Conservation (phyloP, 2,888 invertebrate species). For the Steinernema carpocapsae region DNA sequence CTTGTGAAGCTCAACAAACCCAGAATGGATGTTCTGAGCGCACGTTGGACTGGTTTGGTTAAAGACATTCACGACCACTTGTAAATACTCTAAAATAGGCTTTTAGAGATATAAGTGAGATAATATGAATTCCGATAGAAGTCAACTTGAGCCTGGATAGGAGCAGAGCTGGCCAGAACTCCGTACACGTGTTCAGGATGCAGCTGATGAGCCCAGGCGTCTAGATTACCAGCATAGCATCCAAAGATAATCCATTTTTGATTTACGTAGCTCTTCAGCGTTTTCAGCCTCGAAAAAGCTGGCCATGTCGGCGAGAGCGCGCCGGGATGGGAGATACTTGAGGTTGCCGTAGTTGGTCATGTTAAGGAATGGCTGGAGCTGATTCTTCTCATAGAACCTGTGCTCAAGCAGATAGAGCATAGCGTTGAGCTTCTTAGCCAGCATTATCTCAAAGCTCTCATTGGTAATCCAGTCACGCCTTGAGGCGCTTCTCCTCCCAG, state of each 20-base stretch:
- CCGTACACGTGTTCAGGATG: slow-evolving; percentile 84
- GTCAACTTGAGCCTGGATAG: slow-evolving; percentile 82
- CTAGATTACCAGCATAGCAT: slow-evolving; percentile 82
- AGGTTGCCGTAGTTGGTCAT: slow-evolving; percentile 70
- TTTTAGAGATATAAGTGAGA: neutral
- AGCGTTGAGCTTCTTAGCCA: slow-evolving; percentile 80
- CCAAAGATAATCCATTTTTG: slow-evolving; percentile 89
- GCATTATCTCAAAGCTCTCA: slow-evolving; percentile 72
- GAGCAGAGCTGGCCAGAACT: slow-evolving; percentile 87
- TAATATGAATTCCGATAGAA: slow-evolving; percentile 71
- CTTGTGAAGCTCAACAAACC: too few relatives aligned
- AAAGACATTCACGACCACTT: slow-evolving; percentile 80
- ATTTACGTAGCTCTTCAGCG: slow-evolving; percentile 45
- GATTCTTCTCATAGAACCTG: slow-evolving; percentile 89
- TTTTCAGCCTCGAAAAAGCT: slow-evolving; percentile 81
- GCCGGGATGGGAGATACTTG: slow-evolving; percentile 76
- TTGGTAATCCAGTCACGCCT: slow-evolving; percentile 82
- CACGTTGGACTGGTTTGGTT: slow-evolving; percentile 69
- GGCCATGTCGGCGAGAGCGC: slow-evolving; percentile 82
- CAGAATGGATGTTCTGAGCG: slow-evolving; percentile 47
- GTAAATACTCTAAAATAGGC: slow-evolving; percentile 76
- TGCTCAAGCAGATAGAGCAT: slow-evolving; percentile 88
- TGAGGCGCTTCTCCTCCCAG: slow-evolving; percentile 91
- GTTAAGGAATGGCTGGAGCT: slow-evolving; percentile 73
- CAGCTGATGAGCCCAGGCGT: slow-evolving; percentile 85